Evolutionary conservation across 2,113 vertebrate genomes (phyloP).

Genomic region (Leuciscus idus): DNA sequence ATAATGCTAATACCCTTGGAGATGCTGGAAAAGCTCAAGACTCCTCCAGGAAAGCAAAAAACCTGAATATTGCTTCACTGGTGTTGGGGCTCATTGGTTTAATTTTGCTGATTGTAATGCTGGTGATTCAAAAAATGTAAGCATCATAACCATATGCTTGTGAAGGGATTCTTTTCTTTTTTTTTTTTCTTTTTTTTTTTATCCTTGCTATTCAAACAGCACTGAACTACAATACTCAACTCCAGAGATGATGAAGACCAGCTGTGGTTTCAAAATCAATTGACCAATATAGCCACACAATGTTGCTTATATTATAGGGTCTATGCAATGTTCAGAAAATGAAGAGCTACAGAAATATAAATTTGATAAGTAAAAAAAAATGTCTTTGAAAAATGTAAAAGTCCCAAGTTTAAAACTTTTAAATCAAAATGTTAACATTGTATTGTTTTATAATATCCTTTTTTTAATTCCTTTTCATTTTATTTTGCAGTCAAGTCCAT

Average conservation of each 20-base stretch:
- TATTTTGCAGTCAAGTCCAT: no score
- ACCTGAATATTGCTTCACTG: constrained; percentile 52
- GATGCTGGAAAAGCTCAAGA: constrained; percentile 41
- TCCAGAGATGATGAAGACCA: neutral
- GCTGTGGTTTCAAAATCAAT: neutral
- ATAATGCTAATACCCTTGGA: constrained; percentile 47
- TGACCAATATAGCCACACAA: neutral
- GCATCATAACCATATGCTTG: neutral
- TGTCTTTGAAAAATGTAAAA: no score
- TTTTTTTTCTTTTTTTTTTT: neutral
- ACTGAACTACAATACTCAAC: neutral
- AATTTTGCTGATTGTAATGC: neutral
- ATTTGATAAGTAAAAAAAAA: neutral
- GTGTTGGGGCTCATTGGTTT: constrained; percentile 38
- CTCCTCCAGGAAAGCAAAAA: constrained; percentile 49
- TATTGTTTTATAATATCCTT: no score
- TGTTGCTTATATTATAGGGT: neutral
- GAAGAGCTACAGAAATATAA: neutral
- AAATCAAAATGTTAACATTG: no score
- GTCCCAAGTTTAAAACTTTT: no score
- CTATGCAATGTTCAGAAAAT: neutral
- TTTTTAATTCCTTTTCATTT: no score
- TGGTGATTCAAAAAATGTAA: neutral
- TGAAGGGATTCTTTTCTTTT: neutral
- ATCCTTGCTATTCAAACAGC: neutral